A percentile compares a stretch with the other conserved stretches of the same genome.
These are phyloP conservation scores for Bactericera cockerelli DNA, from an alignment of 1,140 invertebrate genomes.

Conservation along the genomic window DNA sequence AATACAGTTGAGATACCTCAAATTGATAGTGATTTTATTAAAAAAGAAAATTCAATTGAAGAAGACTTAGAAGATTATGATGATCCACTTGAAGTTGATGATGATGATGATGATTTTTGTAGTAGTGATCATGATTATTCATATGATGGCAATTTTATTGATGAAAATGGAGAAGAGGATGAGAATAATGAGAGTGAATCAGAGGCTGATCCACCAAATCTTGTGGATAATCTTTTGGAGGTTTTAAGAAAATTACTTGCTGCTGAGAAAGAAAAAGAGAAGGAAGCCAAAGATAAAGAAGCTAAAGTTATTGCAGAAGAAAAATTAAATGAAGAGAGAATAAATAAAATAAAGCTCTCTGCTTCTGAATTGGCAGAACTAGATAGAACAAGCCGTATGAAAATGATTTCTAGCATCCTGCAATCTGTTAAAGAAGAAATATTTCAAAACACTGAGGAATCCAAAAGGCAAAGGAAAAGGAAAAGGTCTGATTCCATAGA, in stretches of 20 bases:
- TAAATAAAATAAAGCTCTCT: not conserved
- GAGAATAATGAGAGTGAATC: not conserved
- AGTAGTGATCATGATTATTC: too few relatives aligned
- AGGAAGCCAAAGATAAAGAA: not conserved
- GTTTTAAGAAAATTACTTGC: too few relatives aligned
- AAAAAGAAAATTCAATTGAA: not conserved
- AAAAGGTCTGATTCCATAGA: too few relatives aligned
- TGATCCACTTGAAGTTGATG: too few relatives aligned
- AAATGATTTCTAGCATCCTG: constrained; percentile 11
- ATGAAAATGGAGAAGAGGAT: not conserved
- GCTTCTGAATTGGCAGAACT: not conserved
- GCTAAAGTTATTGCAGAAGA: not conserved
- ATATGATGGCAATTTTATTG: not conserved
- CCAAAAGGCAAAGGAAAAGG: too few relatives aligned
- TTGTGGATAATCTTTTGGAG: not conserved
- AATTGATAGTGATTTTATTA: too few relatives aligned
- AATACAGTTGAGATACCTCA: too few relatives aligned
- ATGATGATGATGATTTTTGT: too few relatives aligned
- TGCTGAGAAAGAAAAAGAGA: not conserved
- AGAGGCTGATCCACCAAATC: not conserved
- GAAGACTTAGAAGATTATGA: too few relatives aligned
- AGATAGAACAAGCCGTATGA: constrained; percentile 8
- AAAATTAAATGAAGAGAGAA: not conserved
- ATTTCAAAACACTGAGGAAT: not conserved
- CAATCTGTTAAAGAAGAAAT: constrained; percentile 13